Conservation (phyloP, 2,888 invertebrate species). For the Caenorhabditis wallacei region DNA sequence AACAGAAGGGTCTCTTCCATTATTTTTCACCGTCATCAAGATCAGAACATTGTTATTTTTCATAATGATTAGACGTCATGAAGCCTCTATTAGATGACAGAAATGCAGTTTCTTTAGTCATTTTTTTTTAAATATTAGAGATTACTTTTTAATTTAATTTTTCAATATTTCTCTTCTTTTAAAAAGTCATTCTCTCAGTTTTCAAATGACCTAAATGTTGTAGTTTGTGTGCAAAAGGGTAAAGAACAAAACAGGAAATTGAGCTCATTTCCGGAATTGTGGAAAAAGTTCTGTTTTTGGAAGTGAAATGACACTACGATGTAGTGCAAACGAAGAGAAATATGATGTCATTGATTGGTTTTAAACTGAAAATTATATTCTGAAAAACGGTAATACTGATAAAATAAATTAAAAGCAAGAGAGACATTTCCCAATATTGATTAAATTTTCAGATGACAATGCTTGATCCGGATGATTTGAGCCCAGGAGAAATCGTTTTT, state of each 20-base stretch:
- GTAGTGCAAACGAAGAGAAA: neutral
- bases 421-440: too few relatives aligned
- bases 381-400: too few relatives aligned
- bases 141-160: neutral
- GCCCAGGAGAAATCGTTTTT: conserved; percentile 61
- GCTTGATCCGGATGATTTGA: conserved; percentile 66
- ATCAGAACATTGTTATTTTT: neutral
- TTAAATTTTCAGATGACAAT: conserved; percentile 67
- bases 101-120: neutral
- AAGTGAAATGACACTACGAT: conserved; percentile 3
- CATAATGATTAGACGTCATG: conserved; percentile 14
- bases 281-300: conserved; percentile 1
- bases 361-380: neutral
- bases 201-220: neutral
- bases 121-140: neutral
- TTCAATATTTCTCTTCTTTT: neutral
- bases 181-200: neutral
- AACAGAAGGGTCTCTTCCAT: neutral
- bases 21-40: conserved; percentile 11
- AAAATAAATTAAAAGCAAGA: neutral
- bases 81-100: conserved; percentile 6
- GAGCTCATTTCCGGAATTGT: conserved; percentile 15
- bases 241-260: conserved; percentile 16
- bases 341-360: neutral
- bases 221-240: conserved; percentile 5